Evolutionary conservation across 92 coral and sea anemone genomes (phyloP), one percentile per base, ranked within the genome.

Genomic region (Heteractis magnifica): DNA sequence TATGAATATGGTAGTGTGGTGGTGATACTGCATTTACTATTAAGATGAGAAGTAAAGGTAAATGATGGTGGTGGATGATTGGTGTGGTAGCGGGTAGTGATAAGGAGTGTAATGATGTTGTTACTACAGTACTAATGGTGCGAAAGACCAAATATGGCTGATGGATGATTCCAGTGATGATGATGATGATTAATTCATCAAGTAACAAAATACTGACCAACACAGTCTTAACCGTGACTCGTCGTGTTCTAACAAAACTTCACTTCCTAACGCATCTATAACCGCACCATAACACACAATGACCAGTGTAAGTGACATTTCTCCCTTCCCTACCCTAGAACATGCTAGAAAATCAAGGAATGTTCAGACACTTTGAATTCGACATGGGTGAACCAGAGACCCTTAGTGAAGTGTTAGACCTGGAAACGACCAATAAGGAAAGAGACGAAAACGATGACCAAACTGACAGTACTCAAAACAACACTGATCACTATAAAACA

Each of bases 301-400:
- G 82, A 82, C 53, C 51, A 68, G 16, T 20, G n/a, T 62, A 23
- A 81, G 77, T 82, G 79, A 75, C 86, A 82, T 59, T 72, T 13
- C 64, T 75, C 73, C 86, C 71, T 82, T 82, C 86, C 72, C 80
- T 84, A 65, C 79, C 82, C 52, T 84, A 84, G 87, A 64, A 58
- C 65, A 19, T 41, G 14, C 81, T 78, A 75, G 79, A 52, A n/a
- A 75, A 23, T 75, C 79, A 56, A 82, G 79, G 59, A 34, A 58
- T 72, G 62, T 49, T 18, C 70, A 82, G 78, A 58, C 86, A 72
- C 41, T 53, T 73, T 65, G 84, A 65, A 19, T 70, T 75, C 60
- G 34, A 81, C 77, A 71, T 82, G 72, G 71, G 44, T 8, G 72
- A 82, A 18, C 68, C 13, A 56, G 78, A 82, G 72, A 75, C 79